These are phyloP conservation scores for Theristicus caerulescens DNA, from an alignment of 2,113 vertebrate genomes.

Conservation along the genomic window DNA sequence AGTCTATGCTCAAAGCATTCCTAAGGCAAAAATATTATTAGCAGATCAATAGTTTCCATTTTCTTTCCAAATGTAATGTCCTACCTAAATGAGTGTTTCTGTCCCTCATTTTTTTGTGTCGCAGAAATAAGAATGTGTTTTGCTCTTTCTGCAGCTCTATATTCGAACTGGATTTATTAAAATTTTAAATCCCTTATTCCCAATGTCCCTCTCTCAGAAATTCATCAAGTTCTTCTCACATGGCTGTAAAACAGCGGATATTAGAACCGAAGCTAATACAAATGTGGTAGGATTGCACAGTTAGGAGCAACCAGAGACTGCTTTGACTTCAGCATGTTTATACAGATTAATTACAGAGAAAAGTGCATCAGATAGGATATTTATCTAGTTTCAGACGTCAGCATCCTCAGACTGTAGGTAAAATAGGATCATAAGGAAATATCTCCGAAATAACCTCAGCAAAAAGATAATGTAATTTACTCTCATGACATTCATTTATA, in stretches of 20 bases:
- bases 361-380: background rate
- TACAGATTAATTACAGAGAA: background rate
- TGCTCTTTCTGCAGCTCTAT: background rate
- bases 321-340: background rate
- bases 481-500: background rate
- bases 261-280: background rate
- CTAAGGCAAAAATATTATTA: conserved; percentile 11
- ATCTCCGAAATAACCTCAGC: background rate
- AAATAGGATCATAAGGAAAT: background rate
- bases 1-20: background rate
- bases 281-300: background rate
- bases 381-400: background rate
- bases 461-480: background rate
- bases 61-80: background rate
- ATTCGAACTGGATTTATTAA: background rate
- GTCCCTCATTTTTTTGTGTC: background rate
- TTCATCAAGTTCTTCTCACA: background rate
- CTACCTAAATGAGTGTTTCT: background rate
- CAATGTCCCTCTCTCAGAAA: background rate
- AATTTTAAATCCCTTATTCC: conserved; percentile 35
- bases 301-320: background rate
- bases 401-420: background rate
- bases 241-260: background rate
- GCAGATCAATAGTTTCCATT: conserved; percentile 11
- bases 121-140: background rate